These are phyloP conservation scores for Scelioninae gen. 2 DNA, from an alignment of 2,888 invertebrate genomes.

Conservation along the genomic window DNA sequence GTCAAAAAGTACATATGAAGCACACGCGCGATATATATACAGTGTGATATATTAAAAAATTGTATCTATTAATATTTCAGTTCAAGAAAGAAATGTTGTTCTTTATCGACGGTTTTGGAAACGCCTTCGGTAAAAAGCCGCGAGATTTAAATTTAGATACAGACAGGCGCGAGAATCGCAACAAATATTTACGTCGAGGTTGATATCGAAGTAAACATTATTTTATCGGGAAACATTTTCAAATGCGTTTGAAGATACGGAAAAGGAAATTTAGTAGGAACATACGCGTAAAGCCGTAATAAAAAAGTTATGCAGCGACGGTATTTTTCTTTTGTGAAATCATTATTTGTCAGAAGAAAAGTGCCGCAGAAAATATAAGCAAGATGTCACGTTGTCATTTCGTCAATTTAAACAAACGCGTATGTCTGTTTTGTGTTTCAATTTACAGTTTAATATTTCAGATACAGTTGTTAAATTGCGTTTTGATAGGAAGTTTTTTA, in stretches of 20 bases:
- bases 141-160: slow-evolving; percentile 38
- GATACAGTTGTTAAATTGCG: no score
- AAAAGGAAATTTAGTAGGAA: slow-evolving; percentile 25
- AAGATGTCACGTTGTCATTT: no score
- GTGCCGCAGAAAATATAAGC: neutral
- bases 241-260: slow-evolving; percentile 17
- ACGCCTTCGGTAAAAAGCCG: slow-evolving; percentile 10
- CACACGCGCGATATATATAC: no score
- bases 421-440: no score
- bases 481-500: no score
- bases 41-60: neutral
- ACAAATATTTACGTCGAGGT: slow-evolving; percentile 44
- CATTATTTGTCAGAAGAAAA: neutral
- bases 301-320: neutral
- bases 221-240: slow-evolving; percentile 36
- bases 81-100: no score
- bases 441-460: no score
- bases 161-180: slow-evolving; percentile 29
- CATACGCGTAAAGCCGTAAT: no score
- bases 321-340: neutral
- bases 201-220: slow-evolving; percentile 36
- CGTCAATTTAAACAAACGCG: no score
- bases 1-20: neutral
- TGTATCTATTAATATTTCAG: neutral
- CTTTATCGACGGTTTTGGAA: slow-evolving; percentile 2